A percentile compares a stretch with the other conserved stretches of the same genome.
Conservation (phyloP, 2,113 vertebrate species). For the Cavia porcellus region DNA sequence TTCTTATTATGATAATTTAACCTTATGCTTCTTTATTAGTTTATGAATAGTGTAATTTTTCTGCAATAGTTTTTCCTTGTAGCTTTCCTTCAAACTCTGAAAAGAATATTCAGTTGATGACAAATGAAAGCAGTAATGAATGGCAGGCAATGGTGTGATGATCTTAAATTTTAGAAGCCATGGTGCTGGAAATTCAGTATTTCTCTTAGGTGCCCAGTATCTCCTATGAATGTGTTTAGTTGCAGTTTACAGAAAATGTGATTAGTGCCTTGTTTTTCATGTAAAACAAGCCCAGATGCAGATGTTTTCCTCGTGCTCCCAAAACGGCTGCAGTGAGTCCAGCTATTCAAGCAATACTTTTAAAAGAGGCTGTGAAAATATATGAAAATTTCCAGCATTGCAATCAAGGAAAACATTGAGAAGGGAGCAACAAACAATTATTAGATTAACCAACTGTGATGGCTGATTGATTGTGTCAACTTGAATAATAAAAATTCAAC, state of each 20-base stretch:
- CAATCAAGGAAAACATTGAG: neutral
- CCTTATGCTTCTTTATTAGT: neutral
- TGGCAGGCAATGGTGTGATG: neutral
- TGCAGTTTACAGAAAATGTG: conserved; percentile 35
- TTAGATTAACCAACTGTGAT: neutral
- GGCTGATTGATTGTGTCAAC: neutral
- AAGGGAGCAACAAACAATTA: neutral
- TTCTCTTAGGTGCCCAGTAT: conserved; percentile 38
- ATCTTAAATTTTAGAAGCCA: conserved; percentile 59
- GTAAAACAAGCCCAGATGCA: neutral
- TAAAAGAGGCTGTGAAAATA: neutral
- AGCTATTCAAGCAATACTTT: neutral
- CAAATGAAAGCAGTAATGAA: neutral
- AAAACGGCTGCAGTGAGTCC: neutral
- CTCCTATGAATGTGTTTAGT: conserved; percentile 32
- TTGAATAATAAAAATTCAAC: neutral
- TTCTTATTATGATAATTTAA: conserved; percentile 5
- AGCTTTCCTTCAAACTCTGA: conserved; percentile 24
- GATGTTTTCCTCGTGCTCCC: neutral
- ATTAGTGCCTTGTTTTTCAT: neutral
- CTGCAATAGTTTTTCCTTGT: conserved; percentile 18
- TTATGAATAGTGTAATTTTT: neutral
- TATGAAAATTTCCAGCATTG: neutral
- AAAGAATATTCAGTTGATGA: conserved; percentile 27
- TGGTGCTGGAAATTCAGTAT: conserved; percentile 56